Evolutionary conservation across 2,797 vertebrate genomes (phyloP), one percentile per base, ranked within the genome.

Genomic region (Picus viridis): DNA sequence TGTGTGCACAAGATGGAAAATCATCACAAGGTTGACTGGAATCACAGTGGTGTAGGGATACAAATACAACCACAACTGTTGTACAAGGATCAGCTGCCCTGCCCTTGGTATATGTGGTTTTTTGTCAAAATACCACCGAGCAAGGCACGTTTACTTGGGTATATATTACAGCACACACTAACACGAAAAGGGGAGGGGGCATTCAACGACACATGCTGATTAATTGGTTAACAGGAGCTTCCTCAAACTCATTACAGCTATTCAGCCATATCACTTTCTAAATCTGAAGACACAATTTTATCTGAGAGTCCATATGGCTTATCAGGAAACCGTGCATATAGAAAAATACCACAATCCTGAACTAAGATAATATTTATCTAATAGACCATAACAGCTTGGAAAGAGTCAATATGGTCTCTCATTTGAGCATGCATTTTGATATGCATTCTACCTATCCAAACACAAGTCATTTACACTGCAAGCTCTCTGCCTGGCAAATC

Each of bases 291-390:
- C 93, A 97, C 90, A 93, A 74, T 96, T 96, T 96, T 96, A 96
- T 97, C 95, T 89, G 79, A 73, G 94, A 88, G 91, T 92, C 97
- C 95, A 97, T 96, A 96, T 96, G 96, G 96, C 95, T 96, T 96
- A 96, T 96, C 89, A 74, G 85, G 89, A 87, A 96, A 84, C 73
- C 89, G 72, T 93, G 94, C 90, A 75, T 95, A 96, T 95, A 94
- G 90, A 94, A 94, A 95, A 91, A 73, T 91, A 88, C 74, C 83
- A 86, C 94, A 96, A 83, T 96, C 90, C 87, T 74, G 59, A 93
- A 91, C 89, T 76, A 49, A 92, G 91, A 96, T 96, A 96, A 95
- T 96, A 95, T 96, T 97, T 96, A 93, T 92, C 95, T 95, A 95
- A 96, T 96, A 97, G 91, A 94, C 91, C 91, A 88, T 96, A 96